Conservation (phyloP, 2,797 vertebrate genomes). For the Notoglanidium macrostoma region DNA sequence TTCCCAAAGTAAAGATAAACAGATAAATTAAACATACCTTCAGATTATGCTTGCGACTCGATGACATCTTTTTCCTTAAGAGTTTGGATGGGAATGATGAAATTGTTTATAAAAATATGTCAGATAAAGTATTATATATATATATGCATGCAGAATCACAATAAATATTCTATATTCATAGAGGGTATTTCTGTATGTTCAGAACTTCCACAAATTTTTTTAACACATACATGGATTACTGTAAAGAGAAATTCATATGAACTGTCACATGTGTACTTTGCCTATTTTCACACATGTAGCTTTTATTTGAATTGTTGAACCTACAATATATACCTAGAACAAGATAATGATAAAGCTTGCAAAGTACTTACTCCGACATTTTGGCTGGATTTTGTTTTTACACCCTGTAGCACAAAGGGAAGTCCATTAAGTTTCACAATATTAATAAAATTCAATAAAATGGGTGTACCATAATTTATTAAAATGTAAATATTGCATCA, state of each 20-base stretch:
- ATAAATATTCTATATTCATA: neutral
- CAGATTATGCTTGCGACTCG: conserved; percentile 89
- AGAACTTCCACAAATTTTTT: neutral
- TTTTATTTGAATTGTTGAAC: neutral
- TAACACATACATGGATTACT: neutral
- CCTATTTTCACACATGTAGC: neutral
- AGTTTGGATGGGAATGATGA: conserved; percentile 32
- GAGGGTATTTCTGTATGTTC: neutral
- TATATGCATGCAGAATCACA: neutral
- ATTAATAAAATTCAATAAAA: neutral
- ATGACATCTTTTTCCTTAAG: conserved; percentile 87
- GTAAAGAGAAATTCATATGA: neutral
- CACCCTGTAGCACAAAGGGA: conserved; percentile 56
- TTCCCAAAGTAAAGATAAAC: neutral
- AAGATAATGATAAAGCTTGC: neutral
- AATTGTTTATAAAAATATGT: neutral
- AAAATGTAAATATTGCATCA: neutral
- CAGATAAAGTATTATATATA: neutral
- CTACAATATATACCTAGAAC: neutral
- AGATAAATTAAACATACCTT: conserved; percentile 67
- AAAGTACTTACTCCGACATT: conserved; percentile 77
- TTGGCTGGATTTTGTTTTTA: conserved; percentile 60
- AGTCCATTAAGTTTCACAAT: neutral
- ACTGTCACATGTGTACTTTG: neutral
- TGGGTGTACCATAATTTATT: neutral